Percentiles rank a stretch among this genome's conserved stretches.
Evolutionary conservation across 1,140 invertebrate genomes (phyloP).

Genomic region (Mylabris phalerata): DNA sequence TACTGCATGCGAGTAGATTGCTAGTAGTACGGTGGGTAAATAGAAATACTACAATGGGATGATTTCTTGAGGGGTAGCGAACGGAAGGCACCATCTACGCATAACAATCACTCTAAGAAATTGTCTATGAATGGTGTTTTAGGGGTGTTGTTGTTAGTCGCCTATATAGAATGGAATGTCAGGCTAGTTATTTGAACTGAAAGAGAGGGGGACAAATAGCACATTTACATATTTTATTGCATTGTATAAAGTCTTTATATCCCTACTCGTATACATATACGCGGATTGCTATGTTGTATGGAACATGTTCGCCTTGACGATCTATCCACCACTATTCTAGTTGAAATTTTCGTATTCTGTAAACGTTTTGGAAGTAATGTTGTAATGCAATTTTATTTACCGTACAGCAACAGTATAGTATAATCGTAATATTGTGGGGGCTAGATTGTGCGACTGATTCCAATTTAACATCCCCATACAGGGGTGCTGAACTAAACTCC

Average conservation of each 20-base stretch:
- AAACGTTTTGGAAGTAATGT: slow-evolving; percentile 21
- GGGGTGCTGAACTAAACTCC: too few species aligned
- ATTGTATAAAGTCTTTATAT: slow-evolving; percentile 8
- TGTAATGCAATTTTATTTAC: slow-evolving; percentile 29
- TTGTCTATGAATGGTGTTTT: slow-evolving; percentile 18
- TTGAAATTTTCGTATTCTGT: slow-evolving; percentile 19
- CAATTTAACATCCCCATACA: too few species aligned
- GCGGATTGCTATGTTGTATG: too few species aligned
- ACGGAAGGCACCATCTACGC: slow-evolving; percentile 19
- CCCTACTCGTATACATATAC: too few species aligned
- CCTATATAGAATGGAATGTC: slow-evolving; percentile 7
- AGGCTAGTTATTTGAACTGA: slow-evolving; percentile 24
- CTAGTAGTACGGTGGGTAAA: too few species aligned
- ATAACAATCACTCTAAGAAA: slow-evolving; percentile 28
- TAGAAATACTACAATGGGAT: slow-evolving; percentile 13
- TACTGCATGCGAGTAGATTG: too few species aligned
- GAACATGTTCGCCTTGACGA: slow-evolving; percentile 16
- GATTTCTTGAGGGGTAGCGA: slow-evolving; percentile 22
- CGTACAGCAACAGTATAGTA: background rate
- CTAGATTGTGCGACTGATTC: too few species aligned
- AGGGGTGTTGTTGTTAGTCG: too few species aligned
- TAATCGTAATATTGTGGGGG: too few species aligned
- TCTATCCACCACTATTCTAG: background rate
- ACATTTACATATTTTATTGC: slow-evolving; percentile 33
- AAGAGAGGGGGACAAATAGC: slow-evolving; percentile 20